Conservation (phyloP, 2,888 invertebrate genomes). For the Gastracanthus pulcherrimus region DNA sequence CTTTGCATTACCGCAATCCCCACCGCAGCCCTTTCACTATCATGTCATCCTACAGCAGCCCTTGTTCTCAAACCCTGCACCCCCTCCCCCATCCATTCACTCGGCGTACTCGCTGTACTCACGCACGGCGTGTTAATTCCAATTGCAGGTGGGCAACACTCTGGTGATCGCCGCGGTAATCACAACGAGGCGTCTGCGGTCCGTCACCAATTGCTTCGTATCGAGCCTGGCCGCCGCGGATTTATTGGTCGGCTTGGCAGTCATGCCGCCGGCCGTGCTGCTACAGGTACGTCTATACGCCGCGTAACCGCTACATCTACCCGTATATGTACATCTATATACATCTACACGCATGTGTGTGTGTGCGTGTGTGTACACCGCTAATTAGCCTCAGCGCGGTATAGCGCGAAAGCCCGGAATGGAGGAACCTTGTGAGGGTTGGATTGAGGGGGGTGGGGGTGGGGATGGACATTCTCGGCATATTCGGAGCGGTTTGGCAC, state of each 20-base stretch:
- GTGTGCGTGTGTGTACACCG: neutral
- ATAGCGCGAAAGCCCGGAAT: neutral
- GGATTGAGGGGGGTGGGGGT: neutral
- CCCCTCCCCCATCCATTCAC: neutral
- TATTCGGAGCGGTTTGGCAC: neutral
- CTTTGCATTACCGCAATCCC: no score
- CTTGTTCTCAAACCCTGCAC: no score
- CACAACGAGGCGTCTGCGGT: slow-evolving; percentile 90
- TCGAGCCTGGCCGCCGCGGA: slow-evolving; percentile 96
- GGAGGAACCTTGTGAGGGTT: neutral
- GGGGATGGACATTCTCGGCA: neutral
- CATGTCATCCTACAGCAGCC: no score
- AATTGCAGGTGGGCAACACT: slow-evolving; percentile 86
- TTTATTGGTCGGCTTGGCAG: slow-evolving; percentile 94
- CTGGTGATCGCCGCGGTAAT: slow-evolving; percentile 93
- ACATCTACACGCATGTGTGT: neutral
- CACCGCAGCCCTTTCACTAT: no score
- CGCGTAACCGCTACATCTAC: neutral
- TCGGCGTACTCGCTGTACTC: neutral
- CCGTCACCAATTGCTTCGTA: slow-evolving; percentile 97
- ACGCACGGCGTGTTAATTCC: slow-evolving; percentile 41
- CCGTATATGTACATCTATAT: neutral
- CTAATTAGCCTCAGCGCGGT: slow-evolving; percentile 2
- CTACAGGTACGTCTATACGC: slow-evolving; percentile 68
- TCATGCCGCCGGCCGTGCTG: slow-evolving; percentile 95